A percentile compares a stretch with the other conserved stretches of the same genome.
Evolutionary conservation across 2,888 invertebrate species (phyloP).

Genomic region (Patella pellucida): DNA sequence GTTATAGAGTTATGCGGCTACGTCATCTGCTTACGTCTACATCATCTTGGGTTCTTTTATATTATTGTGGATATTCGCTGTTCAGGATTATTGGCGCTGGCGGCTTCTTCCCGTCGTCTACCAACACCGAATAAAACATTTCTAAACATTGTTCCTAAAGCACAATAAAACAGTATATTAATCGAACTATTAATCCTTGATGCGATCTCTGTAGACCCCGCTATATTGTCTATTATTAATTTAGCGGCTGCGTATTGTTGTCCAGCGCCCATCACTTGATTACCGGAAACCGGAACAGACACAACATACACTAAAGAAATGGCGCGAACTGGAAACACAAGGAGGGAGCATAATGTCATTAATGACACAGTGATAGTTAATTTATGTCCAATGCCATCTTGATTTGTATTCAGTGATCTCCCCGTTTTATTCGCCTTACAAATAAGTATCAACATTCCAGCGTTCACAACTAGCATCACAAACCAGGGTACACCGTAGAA

Average conservation of each 20-base stretch:
- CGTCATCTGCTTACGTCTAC: too few species aligned
- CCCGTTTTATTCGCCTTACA: background rate
- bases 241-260: background rate
- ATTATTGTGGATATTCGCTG: background rate
- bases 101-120: background rate
- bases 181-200: background rate
- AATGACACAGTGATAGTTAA: background rate
- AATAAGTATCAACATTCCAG: background rate
- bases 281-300: background rate
- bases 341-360: background rate
- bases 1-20: too few species aligned
- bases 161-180: background rate
- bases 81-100: background rate
- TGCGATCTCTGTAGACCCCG: background rate
- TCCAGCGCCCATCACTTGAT: background rate
- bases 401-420: background rate
- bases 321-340: background rate
- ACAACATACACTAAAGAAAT: background rate
- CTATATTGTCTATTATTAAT: background rate
- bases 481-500: background rate
- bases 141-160: slow-evolving; percentile 1
- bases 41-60: too few species aligned
- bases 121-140: slow-evolving; percentile 5
- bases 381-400: background rate
- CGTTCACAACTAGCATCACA: slow-evolving; percentile 6